Base-by-base conservation (phyloP, 2,113 vertebrate genomes). In the Xyliphius kryptos region DNA sequence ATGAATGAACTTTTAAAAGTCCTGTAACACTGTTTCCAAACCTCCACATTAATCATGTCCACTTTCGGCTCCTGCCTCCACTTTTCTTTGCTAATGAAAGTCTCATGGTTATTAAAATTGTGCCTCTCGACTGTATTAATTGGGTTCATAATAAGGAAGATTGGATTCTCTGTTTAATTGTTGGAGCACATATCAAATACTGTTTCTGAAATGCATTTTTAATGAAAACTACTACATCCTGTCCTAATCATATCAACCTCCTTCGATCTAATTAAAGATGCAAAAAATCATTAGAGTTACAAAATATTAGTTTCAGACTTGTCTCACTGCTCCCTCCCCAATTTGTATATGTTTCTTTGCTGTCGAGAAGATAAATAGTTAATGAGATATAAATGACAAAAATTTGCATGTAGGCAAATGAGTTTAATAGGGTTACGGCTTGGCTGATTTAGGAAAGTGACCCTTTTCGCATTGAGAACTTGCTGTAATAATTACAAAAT, bases 211-310 rank as follows among this genome's bases (percentile, higher is more conserved):
- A 95, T 92, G 89, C 90, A 92, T 95, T 97, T 90, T 95, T 97
- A 95, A 98, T 97, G 92, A 94, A 96, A 94, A 96, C 94, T 92
- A 93, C 92, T 92, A 94, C 86, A 93, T 97, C 91, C 91, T 95
- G 93, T 94, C 91, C 93, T 97, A 97, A 96, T 98, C 93, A 92
- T 91, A 96, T 97, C 92, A 97, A 95, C 92, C 91, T 94, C 94
- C 91, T 92, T 91, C 90, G 92, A 95, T 94, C 93, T 95, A 97
- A 98, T 98, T 97, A 98, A 91, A 85, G 86, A 97, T 97, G 92
- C 92, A 97, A 92, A 95, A 32, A 95, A 93, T 92, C 92, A 97
- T 97, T 96, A 97, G 87, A 92, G 90, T 96, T 95, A 92, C 91
- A 94, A 98, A 98, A 97, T 97, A 95, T 97, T 96, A 95, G 91